Evolutionary conservation across 2,113 vertebrate species (phyloP), one percentile per base, ranked within the genome.

Genomic region (Odocoileus hemionus): DNA sequence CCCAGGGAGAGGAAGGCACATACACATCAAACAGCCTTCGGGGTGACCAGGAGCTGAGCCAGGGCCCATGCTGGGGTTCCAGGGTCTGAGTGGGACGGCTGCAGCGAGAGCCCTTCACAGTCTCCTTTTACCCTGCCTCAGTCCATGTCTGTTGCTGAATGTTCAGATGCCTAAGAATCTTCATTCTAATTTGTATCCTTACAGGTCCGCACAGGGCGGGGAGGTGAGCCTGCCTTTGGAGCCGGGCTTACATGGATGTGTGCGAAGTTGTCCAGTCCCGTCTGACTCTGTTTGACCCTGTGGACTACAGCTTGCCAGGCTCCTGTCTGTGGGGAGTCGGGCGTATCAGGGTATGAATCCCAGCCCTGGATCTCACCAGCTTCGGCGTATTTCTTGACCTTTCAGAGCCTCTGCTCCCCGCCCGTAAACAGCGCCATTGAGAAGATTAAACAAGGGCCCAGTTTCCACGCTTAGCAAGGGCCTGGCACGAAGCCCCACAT

Each of bases 101-200:
- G 39, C 39, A 23, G 17, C 7, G 0, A 16, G 15, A 36, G 12
- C 7, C 16, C 2, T 8, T 47, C 14, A 0, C 13, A 30, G 4
- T 52, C 47, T 86, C 67, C 12, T 88, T 45, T 85, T 45, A 60
- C 23, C 8, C 13, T 43, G 25, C 39, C 10, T 57, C 13, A 6
- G 47, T 55, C 60, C 8, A 5, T 86, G 92, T 89, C 67, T 88
- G 15, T 45, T 13, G 2, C 30, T 64, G 64, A 52, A 11, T 58
- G 83, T 96, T 95, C 83, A 33, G 25, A 26, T 33, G 55, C 36
- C 67, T 70, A 30, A 55, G 64, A 96, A 64, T 50, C 58, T 58
- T 86, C 21, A 21, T 94, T 92, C 60, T 91, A 55, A 55, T 84
- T 33, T 33, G 25, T 33, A 14, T 45, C 64, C 5, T 70, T 19